These are phyloP conservation scores for Aurelia sp. DNA, from an alignment of 30 jellyfish, hydroid and myxozoan species.

Conservation along the genomic window DNA sequence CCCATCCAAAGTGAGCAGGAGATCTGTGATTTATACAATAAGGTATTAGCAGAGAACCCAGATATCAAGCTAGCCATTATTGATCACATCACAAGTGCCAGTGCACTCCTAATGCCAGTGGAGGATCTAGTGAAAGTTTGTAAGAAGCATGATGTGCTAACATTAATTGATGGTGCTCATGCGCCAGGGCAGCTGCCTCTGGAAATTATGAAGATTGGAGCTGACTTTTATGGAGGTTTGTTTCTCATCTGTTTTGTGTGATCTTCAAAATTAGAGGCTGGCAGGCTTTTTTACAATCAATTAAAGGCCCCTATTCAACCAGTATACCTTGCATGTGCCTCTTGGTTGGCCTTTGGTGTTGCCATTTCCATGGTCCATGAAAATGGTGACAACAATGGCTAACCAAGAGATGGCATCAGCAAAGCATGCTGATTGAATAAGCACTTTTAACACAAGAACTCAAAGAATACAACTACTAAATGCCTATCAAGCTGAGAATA, in stretches of 20 bases:
- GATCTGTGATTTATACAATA: slow-evolving; percentile 56
- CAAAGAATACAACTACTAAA: too few species aligned
- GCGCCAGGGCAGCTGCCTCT: slow-evolving; percentile 98
- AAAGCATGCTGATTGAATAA: too few species aligned
- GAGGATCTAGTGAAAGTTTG: slow-evolving; percentile 74
- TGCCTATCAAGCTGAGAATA: too few species aligned
- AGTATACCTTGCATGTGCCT: too few species aligned
- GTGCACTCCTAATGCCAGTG: slow-evolving; percentile 90
- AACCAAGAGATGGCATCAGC: too few species aligned
- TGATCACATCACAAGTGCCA: slow-evolving; percentile 95
- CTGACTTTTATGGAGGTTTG: slow-evolving; percentile 94
- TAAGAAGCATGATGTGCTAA: slow-evolving; percentile 72
- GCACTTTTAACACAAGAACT: too few species aligned
- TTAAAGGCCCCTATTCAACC: too few species aligned
- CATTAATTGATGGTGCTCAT: slow-evolving; percentile 99
- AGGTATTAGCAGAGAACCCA: slow-evolving; percentile 45
- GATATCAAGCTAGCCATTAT: slow-evolving; percentile 82
- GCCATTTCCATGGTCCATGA: too few species aligned
- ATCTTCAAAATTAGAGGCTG: too few species aligned
- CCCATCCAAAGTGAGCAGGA: slow-evolving; percentile 81
- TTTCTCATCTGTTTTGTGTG: background rate
- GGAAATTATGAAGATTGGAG: slow-evolving; percentile 78
- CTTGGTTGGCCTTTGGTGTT: too few species aligned
- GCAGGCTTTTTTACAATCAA: too few species aligned
- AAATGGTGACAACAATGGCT: too few species aligned